These are phyloP conservation scores for Listronotus oregonensis DNA, from an alignment of 1,140 invertebrate genomes.

Conservation along the genomic window DNA sequence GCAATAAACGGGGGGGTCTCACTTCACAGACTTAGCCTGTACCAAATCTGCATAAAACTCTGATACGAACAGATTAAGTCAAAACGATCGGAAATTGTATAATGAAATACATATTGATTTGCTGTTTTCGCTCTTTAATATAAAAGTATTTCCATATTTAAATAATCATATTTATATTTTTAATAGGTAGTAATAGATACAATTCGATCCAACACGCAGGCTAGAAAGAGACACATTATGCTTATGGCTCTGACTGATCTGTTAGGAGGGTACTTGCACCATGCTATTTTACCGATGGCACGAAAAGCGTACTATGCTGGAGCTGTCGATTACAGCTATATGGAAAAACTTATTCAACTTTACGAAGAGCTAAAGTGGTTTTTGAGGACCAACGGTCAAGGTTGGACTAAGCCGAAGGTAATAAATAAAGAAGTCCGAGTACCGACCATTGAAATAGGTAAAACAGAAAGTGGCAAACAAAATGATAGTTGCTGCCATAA, in stretches of 20 bases:
- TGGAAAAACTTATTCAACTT: slow-evolving; percentile 60
- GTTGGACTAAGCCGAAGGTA: slow-evolving; percentile 59
- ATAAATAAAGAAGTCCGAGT: slow-evolving; percentile 24
- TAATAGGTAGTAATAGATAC: slow-evolving; percentile 51
- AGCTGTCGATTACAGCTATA: slow-evolving; percentile 61
- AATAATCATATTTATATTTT: no score
- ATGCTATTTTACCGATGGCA: slow-evolving; percentile 61
- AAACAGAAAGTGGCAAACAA: neutral
- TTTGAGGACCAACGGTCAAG: slow-evolving; percentile 62
- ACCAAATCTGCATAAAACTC: no score
- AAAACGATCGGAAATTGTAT: no score
- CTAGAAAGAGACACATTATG: slow-evolving; percentile 58
- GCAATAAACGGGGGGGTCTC: no score
- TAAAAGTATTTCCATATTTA: no score
- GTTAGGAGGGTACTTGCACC: slow-evolving; percentile 61
- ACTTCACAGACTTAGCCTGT: no score
- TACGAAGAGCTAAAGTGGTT: slow-evolving; percentile 61
- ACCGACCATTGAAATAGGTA: slow-evolving; percentile 28
- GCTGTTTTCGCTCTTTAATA: no score
- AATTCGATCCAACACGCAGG: slow-evolving; percentile 55
- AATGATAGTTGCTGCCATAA: slow-evolving; percentile 25
- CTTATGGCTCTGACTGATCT: slow-evolving; percentile 62
- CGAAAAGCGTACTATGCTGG: slow-evolving; percentile 66
- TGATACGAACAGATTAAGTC: no score
- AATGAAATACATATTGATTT: no score